Conservation (phyloP, 1,140 invertebrate genomes). For the Bombus polaris region DNA sequence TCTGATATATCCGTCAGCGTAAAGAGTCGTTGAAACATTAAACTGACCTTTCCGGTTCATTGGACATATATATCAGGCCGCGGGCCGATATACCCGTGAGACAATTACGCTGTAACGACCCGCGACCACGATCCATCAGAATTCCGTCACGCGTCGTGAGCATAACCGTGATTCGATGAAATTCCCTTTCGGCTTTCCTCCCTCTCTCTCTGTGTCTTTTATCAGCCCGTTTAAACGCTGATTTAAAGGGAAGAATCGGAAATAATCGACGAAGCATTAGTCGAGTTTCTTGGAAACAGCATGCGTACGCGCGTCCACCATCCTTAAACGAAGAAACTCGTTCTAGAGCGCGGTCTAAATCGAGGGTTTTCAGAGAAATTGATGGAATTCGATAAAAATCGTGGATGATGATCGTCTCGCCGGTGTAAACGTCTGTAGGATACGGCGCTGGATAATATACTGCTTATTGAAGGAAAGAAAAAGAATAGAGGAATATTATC, state of each 20-base stretch:
- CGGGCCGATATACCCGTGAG: conserved; percentile 58
- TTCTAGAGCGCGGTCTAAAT: background rate
- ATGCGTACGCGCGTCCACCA: too few species aligned
- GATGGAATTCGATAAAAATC: conserved; percentile 16
- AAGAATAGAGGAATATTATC: background rate
- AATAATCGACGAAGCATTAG: background rate
- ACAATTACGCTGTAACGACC: conserved; percentile 71
- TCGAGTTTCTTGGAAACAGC: background rate
- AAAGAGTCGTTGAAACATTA: conserved; percentile 62
- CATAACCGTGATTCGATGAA: conserved; percentile 64
- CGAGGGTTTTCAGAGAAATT: background rate
- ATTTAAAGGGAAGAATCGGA: conserved; percentile 12
- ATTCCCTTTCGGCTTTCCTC: conserved; percentile 48
- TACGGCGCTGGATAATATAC: background rate
- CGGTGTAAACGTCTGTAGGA: background rate
- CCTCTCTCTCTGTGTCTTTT: background rate
- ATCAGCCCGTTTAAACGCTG: background rate
- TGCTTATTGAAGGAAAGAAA: conserved; percentile 39
- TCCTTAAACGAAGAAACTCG: background rate
- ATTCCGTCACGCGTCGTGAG: conserved; percentile 71
- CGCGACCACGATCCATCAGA: conserved; percentile 68
- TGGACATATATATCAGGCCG: conserved; percentile 42
- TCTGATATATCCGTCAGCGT: conserved; percentile 44
- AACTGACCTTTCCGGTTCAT: conserved; percentile 68
- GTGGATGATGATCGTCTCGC: background rate